Percentiles rank a stretch among this genome's conserved stretches.
Conservation (phyloP, 2,113 vertebrate species). For the Ia io region DNA sequence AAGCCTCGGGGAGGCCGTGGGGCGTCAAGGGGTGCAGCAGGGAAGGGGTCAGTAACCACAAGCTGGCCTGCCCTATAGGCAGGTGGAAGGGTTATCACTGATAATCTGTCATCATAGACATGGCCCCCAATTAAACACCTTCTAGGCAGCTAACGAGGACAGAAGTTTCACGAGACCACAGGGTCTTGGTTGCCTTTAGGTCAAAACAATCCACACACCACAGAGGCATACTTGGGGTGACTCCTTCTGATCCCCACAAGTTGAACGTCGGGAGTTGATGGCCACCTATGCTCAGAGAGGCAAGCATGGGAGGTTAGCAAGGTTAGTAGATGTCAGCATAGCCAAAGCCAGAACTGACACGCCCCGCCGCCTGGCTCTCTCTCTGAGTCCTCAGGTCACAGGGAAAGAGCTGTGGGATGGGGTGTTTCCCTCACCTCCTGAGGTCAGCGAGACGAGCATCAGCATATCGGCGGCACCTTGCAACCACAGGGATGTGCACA, state of each 20-base stretch:
- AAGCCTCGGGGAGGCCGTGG: too few relatives aligned
- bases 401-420: neutral
- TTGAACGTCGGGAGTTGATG: neutral
- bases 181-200: neutral
- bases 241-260: neutral
- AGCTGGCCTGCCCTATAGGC: neutral
- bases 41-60: neutral
- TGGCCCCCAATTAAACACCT: neutral
- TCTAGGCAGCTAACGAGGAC: neutral
- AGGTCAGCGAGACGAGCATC: neutral
- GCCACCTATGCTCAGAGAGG: neutral
- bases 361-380: neutral
- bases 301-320: neutral
- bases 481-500: neutral
- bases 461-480: neutral
- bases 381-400: neutral
- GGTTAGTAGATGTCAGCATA: neutral
- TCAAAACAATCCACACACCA: neutral
- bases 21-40: neutral
- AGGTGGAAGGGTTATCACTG: neutral
- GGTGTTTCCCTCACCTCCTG: neutral
- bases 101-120: neutral
- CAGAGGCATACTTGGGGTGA: neutral
- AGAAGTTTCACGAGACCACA: neutral
- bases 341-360: neutral